These are phyloP conservation scores for Blomia tropicalis DNA, from an alignment of 2,888 invertebrate genomes.

Conservation along the genomic window DNA sequence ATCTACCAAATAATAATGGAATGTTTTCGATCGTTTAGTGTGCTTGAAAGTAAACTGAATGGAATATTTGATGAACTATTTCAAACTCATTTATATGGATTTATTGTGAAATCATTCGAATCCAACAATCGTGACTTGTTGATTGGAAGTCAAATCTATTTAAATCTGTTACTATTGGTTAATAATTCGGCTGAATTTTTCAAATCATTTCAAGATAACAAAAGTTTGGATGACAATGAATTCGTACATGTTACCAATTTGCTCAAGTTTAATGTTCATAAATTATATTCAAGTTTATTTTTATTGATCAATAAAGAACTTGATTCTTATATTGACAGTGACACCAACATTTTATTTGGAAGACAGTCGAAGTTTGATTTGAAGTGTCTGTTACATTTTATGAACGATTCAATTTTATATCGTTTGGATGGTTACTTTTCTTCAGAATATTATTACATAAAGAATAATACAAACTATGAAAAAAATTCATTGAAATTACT, in stretches of 20 bases:
- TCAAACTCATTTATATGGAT: neutral
- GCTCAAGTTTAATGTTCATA: neutral
- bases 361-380: neutral
- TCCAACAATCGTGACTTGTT: neutral
- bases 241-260: neutral
- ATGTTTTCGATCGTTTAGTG: neutral
- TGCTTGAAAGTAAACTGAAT: neutral
- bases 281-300: slow-evolving; percentile 1
- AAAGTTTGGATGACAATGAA: neutral
- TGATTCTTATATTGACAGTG: neutral
- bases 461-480: neutral
- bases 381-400: neutral
- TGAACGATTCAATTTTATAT: neutral
- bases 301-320: neutral
- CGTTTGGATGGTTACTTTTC: slow-evolving; percentile 2
- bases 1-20: neutral
- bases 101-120: neutral
- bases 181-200: neutral
- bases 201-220: neutral
- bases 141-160: neutral
- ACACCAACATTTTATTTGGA: too few relatives aligned
- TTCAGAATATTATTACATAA: neutral
- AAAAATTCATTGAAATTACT: neutral
- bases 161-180: neutral
- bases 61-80: neutral